These are phyloP conservation scores for Diplosoma virens DNA, from an alignment of 23 tunicate species.

Conservation along the genomic window DNA sequence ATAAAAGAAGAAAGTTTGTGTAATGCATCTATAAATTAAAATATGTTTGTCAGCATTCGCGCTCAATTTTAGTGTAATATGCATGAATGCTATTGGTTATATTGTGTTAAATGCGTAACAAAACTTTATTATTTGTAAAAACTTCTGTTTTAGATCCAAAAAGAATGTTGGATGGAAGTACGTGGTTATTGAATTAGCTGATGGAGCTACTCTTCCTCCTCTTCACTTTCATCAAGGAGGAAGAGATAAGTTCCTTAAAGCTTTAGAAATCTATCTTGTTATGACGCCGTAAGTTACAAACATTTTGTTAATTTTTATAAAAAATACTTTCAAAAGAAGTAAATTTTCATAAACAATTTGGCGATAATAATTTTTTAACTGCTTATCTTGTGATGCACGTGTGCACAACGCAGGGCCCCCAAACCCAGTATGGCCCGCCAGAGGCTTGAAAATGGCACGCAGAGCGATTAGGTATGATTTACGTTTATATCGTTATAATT, in stretches of 20 bases:
- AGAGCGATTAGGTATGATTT: not conserved
- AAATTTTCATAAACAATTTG: not conserved
- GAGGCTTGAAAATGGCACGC: not conserved
- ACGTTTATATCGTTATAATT: too few species aligned
- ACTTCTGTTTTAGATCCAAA: constrained; percentile 40
- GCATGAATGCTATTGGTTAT: too few species aligned
- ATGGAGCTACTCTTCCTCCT: constrained; percentile 73
- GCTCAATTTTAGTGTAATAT: not conserved
- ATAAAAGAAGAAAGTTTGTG: not conserved
- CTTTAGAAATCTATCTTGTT: constrained; percentile 40
- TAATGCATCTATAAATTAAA: not conserved
- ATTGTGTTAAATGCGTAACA: not conserved
- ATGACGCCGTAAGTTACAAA: constrained; percentile 31
- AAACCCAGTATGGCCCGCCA: not conserved
- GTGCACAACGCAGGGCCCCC: not conserved
- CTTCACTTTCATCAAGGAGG: constrained; percentile 82
- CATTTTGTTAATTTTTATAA: not conserved
- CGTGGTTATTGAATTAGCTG: constrained; percentile 47
- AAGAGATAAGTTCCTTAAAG: constrained; percentile 56
- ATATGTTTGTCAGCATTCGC: not conserved
- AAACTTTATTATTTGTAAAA: not conserved
- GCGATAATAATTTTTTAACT: not conserved
- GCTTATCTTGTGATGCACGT: not conserved
- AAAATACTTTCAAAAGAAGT: not conserved
- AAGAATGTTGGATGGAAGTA: constrained; percentile 73